A percentile compares a stretch with the other conserved stretches of the same genome.
Evolutionary conservation across 2,888 invertebrate genomes (phyloP).

Genomic region (Copidosoma aretas): DNA sequence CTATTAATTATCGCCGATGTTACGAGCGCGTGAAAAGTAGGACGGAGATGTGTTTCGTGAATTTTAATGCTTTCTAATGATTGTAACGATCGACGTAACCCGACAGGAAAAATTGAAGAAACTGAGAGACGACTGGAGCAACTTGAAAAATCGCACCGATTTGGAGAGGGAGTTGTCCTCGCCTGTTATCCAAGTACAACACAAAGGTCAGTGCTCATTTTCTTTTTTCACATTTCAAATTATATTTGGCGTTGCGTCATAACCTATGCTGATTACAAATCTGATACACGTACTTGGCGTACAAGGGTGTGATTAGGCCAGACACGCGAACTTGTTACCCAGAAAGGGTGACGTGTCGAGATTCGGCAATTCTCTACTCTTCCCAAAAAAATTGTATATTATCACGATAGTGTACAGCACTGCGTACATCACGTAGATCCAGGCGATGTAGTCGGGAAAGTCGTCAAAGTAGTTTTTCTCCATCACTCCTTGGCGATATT

Average conservation of each 20-base stretch:
- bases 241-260: too few species aligned
- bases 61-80: constrained; percentile 16
- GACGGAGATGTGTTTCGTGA: too few species aligned
- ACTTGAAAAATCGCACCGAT: constrained; percentile 61
- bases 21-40: too few species aligned
- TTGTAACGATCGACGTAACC: too few species aligned
- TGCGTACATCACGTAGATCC: constrained; percentile 23
- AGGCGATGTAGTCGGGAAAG: constrained; percentile 5
- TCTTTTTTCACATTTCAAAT: neutral
- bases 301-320: too few species aligned
- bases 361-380: neutral
- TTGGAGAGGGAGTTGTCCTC: constrained; percentile 41
- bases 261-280: too few species aligned
- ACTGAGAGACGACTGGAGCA: constrained; percentile 66
- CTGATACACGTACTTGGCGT: too few species aligned
- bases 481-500: too few species aligned
- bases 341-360: neutral
- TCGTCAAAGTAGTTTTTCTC: neutral
- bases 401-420: constrained; percentile 19
- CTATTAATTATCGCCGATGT: too few species aligned
- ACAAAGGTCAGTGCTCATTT: constrained; percentile 48
- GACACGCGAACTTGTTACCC: neutral
- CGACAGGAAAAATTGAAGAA: constrained; percentile 65
- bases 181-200: constrained; percentile 34
- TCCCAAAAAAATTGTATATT: constrained; percentile 34